Evolutionary conservation across 2,797 vertebrate species (phyloP).

Genomic region (Nannoperca australis): DNA sequence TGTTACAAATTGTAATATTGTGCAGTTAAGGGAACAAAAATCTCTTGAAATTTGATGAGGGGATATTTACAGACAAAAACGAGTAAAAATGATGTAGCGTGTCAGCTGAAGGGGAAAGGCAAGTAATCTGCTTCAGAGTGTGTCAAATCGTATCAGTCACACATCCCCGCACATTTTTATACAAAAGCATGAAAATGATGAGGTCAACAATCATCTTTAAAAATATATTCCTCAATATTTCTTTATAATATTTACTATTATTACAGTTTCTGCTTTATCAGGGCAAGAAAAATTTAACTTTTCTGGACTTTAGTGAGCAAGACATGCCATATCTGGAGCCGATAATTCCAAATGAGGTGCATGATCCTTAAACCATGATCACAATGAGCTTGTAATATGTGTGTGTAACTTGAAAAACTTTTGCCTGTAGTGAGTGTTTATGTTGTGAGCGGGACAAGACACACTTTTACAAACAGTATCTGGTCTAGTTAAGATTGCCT

Average conservation of each 20-base stretch:
- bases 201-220: not conserved
- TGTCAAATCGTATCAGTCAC: not conserved
- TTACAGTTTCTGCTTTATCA: not conserved
- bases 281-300: not conserved
- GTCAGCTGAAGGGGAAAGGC: not conserved
- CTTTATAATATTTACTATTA: not conserved
- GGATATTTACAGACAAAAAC: not conserved
- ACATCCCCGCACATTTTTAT: not conserved
- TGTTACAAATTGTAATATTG: conserved; percentile 41
- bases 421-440: not conserved
- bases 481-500: not conserved
- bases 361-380: not conserved
- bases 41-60: conserved; percentile 3
- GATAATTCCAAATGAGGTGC: not conserved
- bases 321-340: not conserved
- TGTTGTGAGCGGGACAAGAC: no score
- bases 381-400: not conserved
- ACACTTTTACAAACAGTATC: not conserved
- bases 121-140: not conserved
- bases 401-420: no score
- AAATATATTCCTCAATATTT: not conserved
- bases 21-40: conserved; percentile 17
- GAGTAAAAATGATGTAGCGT: not conserved
- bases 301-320: not conserved
- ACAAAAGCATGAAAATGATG: not conserved